phyloP scores from a whole-genome alignment of 92 coral and sea anemone genomes.

The Epizoanthus rinbou region DNA sequence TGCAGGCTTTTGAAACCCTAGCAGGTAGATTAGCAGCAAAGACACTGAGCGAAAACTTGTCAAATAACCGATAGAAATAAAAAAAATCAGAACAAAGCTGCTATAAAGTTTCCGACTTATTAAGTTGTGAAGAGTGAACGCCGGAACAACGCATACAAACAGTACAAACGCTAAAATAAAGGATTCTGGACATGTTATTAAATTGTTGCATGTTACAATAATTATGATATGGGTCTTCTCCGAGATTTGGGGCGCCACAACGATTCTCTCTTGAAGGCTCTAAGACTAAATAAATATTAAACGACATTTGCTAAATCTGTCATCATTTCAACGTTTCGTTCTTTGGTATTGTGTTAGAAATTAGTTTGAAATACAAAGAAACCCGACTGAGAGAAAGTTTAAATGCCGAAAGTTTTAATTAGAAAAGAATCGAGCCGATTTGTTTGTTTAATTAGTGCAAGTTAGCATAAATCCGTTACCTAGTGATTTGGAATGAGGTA shows the following conservation, averaged over 20 bases:
- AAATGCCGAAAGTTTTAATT: conserved; percentile 47
- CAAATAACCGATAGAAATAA: not conserved
- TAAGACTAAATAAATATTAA: not conserved
- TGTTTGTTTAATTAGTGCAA: conserved; percentile 20
- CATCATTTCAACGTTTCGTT: conserved; percentile 8
- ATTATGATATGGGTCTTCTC: not conserved
- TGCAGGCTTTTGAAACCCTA: too few relatives aligned
- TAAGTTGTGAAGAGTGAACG: not conserved
- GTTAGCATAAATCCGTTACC: conserved; percentile 41
- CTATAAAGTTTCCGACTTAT: not conserved
- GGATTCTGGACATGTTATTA: not conserved
- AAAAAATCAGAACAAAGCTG: not conserved
- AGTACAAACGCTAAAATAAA: not conserved
- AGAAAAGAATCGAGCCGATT: conserved; percentile 38
- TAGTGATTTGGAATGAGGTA: not conserved
- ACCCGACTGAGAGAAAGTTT: conserved; percentile 21
- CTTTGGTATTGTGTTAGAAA: conserved; percentile 29
- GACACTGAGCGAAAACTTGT: not conserved
- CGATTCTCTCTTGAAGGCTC: not conserved
- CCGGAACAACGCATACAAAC: not conserved
- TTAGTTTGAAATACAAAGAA: conserved; percentile 32
- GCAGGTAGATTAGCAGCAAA: not conserved
- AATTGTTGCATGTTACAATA: not conserved
- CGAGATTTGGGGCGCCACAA: too few relatives aligned
- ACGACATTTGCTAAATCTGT: conserved; percentile 7